These are phyloP conservation scores for Cyclura pinguis DNA, from an alignment of 2,797 vertebrate species.

Conservation along the genomic window DNA sequence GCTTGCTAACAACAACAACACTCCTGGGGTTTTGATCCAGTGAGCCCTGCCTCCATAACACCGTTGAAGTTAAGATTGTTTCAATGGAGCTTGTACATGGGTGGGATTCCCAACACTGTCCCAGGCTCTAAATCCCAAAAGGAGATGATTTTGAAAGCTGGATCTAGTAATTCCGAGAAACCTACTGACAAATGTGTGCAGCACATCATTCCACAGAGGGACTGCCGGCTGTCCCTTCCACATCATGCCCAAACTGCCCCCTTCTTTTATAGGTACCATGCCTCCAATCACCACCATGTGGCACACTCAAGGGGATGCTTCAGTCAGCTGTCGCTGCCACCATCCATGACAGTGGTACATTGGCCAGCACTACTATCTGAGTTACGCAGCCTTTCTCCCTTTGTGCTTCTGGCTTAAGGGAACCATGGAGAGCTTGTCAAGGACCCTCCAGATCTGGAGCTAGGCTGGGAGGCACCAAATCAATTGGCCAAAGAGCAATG, in stretches of 20 bases:
- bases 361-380: background rate
- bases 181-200: no score
- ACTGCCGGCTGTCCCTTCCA: background rate
- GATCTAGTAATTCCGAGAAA: background rate
- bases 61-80: no score
- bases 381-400: background rate
- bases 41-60: no score
- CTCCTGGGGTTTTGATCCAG: no score
- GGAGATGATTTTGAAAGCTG: background rate
- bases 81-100: background rate
- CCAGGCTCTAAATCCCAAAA: no score
- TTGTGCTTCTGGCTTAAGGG: background rate
- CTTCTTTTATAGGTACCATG: background rate
- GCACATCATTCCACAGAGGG: background rate
- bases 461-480: background rate
- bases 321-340: background rate
- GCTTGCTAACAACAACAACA: no score
- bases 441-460: background rate
- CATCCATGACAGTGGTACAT: background rate
- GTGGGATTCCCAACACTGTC: no score
- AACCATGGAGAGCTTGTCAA: background rate
- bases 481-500: background rate
- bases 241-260: no score
- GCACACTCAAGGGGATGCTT: background rate
- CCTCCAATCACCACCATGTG: background rate